A percentile compares a stretch with the other conserved stretches of the same genome.
phyloP scores from a whole-genome alignment of 2,113 vertebrate species.

The Rhabdomys dilectus region DNA sequence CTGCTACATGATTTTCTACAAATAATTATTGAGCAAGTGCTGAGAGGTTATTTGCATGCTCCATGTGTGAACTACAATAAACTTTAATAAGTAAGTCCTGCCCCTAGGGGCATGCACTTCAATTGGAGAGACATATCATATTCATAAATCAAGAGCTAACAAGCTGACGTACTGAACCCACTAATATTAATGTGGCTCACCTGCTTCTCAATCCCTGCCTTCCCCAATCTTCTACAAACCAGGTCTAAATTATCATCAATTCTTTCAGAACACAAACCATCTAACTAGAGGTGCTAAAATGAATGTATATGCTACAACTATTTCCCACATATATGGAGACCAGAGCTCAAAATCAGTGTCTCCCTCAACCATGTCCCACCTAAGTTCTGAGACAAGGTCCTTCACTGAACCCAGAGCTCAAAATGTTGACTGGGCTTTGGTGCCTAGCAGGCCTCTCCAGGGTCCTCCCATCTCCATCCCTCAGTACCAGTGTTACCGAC shows the following conservation, averaged over 20 bases:
- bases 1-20: not conserved
- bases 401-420: not conserved
- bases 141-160: constrained; percentile 14
- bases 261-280: not conserved
- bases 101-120: not conserved
- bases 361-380: not conserved
- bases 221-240: not conserved
- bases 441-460: too few species aligned
- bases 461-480: not conserved
- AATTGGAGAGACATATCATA: not conserved
- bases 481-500: not conserved
- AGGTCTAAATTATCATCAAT: not conserved
- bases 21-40: not conserved
- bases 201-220: not conserved
- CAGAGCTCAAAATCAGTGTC: not conserved
- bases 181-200: not conserved
- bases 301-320: not conserved
- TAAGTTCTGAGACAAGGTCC: not conserved
- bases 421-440: not conserved
- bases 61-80: not conserved
- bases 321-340: not conserved
- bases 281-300: not conserved
- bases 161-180: not conserved
- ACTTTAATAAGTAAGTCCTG: not conserved
- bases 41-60: not conserved